These are phyloP conservation scores for Apteryx mantelli DNA, from an alignment of 2,113 vertebrate species.

Conservation along the genomic window DNA sequence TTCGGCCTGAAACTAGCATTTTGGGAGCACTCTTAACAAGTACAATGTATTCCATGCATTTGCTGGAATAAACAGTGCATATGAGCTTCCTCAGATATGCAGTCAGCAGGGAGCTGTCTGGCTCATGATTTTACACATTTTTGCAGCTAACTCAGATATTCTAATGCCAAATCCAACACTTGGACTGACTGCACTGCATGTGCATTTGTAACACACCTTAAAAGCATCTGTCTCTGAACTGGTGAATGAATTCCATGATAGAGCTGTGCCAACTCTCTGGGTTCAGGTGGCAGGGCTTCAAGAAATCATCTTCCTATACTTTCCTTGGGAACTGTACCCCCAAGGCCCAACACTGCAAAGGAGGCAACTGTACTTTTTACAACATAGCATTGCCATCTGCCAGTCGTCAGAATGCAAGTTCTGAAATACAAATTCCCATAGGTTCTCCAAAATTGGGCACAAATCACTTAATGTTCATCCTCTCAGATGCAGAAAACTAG, in stretches of 20 bases:
- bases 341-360: not conserved
- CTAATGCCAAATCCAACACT: conserved; percentile 47
- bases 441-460: not conserved
- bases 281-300: not conserved
- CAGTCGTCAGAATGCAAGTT: not conserved
- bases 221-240: not conserved
- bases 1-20: conserved; percentile 63
- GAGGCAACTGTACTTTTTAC: not conserved
- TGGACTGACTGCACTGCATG: not conserved
- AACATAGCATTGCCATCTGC: not conserved
- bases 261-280: not conserved
- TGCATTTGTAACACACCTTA: conserved; percentile 37
- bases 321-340: not conserved
- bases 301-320: not conserved
- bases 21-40: conserved; percentile 64
- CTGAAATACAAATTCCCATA: rapidly evolving
- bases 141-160: conserved; percentile 52
- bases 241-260: not conserved
- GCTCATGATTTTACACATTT: conserved; percentile 58
- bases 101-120: conserved; percentile 68
- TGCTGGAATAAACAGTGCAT: conserved; percentile 54
- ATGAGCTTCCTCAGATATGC: conserved; percentile 59
- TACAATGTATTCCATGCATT: conserved; percentile 51
- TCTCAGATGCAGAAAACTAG: not conserved
- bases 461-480: not conserved